These are phyloP conservation scores for Stegodyphus dumicola DNA, from an alignment of 1,140 invertebrate genomes.

Conservation along the genomic window DNA sequence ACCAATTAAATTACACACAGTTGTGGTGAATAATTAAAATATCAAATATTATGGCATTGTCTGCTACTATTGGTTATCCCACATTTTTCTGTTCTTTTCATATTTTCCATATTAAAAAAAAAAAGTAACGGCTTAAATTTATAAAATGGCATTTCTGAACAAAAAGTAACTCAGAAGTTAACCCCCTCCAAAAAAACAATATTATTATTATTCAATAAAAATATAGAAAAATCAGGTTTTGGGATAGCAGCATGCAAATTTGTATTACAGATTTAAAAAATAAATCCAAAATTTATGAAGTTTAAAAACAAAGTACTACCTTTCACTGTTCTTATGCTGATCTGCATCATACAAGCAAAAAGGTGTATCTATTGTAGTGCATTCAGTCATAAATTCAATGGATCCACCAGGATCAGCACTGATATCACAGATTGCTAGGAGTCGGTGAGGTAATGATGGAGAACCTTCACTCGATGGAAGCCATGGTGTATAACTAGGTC, in stretches of 20 bases:
- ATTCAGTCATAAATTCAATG: constrained; percentile 99
- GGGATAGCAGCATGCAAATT: neutral
- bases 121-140: no score
- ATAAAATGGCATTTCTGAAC: no score
- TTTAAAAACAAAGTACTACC: constrained; percentile 68
- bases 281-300: neutral
- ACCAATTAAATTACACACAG: no score
- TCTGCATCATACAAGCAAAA: constrained; percentile 99
- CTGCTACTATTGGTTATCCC: no score
- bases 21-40: no score
- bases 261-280: neutral
- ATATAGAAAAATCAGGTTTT: neutral
- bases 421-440: constrained; percentile 92
- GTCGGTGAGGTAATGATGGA: constrained; percentile 86
- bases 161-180: no score
- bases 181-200: no score
- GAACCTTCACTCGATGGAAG: constrained; percentile 81
- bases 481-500: constrained; percentile 91
- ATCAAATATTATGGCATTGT: no score
- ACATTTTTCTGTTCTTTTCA: no score
- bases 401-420: constrained; percentile 98
- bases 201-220: no score
- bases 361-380: constrained; percentile 98
- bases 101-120: no score
- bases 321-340: constrained; percentile 95